phyloP scores from a whole-genome alignment of 2,113 vertebrate species.

The Paramormyrops kingsleyae region DNA sequence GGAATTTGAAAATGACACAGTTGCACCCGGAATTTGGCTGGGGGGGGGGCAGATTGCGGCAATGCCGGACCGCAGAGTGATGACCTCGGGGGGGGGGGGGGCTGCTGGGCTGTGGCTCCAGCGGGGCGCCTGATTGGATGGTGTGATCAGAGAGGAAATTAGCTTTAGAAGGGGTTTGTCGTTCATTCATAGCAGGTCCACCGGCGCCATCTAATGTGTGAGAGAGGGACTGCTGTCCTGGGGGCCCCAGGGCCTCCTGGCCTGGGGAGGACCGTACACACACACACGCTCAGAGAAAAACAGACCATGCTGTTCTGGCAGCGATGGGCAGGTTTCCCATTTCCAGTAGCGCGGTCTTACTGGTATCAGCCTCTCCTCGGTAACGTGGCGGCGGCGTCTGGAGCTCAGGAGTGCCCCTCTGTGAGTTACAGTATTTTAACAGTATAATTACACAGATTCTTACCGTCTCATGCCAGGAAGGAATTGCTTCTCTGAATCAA shows the following conservation, averaged over 20 bases:
- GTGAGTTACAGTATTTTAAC: neutral
- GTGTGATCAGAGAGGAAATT: slow-evolving; percentile 42
- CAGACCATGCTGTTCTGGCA: neutral
- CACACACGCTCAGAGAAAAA: neutral
- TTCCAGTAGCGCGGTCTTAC: neutral
- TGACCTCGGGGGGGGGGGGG: slow-evolving; percentile 49
- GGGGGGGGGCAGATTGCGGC: slow-evolving; percentile 24
- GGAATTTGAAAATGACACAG: slow-evolving; percentile 61
- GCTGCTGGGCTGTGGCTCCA: slow-evolving; percentile 33
- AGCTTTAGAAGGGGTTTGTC: slow-evolving; percentile 20
- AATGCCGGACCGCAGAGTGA: neutral
- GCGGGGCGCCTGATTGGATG: slow-evolving; percentile 50
- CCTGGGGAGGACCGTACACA: neutral
- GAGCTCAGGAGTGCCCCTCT: neutral
- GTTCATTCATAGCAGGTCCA: neutral
- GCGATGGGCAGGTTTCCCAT: neutral
- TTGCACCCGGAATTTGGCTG: slow-evolving; percentile 21
- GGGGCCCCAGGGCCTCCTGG: neutral
- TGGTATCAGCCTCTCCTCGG: neutral
- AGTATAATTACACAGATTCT: neutral
- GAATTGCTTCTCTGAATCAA: neutral
- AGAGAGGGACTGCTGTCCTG: too few relatives aligned
- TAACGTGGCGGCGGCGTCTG: neutral
- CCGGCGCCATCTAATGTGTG: neutral
- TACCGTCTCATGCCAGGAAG: neutral